Base-by-base conservation (phyloP, 2,888 invertebrate species). In the Leucophora obtusa region DNA sequence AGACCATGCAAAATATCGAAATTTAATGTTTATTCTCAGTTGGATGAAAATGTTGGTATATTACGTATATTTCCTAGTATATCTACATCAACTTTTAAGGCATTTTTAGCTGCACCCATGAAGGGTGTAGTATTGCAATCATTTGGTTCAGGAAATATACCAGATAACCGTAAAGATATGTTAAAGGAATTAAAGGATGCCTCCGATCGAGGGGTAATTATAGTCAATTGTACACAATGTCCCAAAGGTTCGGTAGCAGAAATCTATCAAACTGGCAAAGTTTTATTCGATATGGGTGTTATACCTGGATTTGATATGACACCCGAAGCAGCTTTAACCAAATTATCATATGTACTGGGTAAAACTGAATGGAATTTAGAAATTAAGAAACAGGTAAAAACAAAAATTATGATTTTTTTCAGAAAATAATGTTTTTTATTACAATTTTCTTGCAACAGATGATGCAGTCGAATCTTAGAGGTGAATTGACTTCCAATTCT, bases 171-270 rank as follows among this genome's bases (percentile, higher is more conserved):
- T 9, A 90, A 91, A n/a, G 98, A 98, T 84, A 91, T 99, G 1
- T 89, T 97, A 8, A 91, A 93, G 0, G 95, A 93, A 83, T 91
- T 98, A 18, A 91, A 91, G 33, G 91, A 92, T 0, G 97, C 98
- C 0, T 92, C 94, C 0, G 90, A 93, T 9, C 91, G 96, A 11
- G 97, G 96, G 0, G 93, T 98, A 0, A 93, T 99, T 47, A 93
- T 98, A 38, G 93, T 99, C 1, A 98, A 98, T 89, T 96, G 96
- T 83, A 97, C 98, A 0, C 98, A 99, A 88, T 98, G 98, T 87
- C 90, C 92, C 0, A 93, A 93, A 63, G 99, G 98, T 0, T 91
- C 94, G 1, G 98, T 99, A 0, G 92, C 93, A 1, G 92, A 94
- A 9, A 91, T 94, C 0, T 99, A 99, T 87, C 96, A 96, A 86